Evolutionary conservation across 2,888 invertebrate species (phyloP).

Genomic region (Sesamia inferens): DNA sequence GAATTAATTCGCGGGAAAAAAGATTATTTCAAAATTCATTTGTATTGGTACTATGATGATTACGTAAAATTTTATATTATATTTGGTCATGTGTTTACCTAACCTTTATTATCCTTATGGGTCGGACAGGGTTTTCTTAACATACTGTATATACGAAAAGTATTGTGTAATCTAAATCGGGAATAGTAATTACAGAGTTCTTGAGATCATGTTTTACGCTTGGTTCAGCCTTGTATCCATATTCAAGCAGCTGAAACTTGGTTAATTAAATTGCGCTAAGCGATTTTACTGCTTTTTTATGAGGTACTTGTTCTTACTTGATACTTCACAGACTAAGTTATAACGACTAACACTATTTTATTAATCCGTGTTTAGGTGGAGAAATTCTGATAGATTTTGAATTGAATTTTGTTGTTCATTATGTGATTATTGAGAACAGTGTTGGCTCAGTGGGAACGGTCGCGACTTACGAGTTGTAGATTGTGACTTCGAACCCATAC

Average conservation of each 20-base stretch:
- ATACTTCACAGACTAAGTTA: conserved; percentile 9
- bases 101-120: too few relatives aligned
- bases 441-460: too few relatives aligned
- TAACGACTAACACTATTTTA: conserved; percentile 2
- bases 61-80: too few relatives aligned
- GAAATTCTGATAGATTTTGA: background rate
- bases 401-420: background rate
- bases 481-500: too few relatives aligned
- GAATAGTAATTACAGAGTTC: conserved; percentile 14
- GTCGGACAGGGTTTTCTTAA: too few relatives aligned
- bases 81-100: too few relatives aligned
- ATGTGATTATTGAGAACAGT: background rate
- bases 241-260: conserved; percentile 31
- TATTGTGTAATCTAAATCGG: conserved; percentile 21
- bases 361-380: conserved; percentile 1
- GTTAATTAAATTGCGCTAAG: conserved; percentile 46
- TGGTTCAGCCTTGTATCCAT: conserved; percentile 25
- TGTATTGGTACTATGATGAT: too few relatives aligned
- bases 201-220: conserved; percentile 27
- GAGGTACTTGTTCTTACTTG: conserved; percentile 34
- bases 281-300: conserved; percentile 49
- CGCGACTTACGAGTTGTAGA: too few relatives aligned
- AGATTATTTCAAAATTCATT: too few relatives aligned
- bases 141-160: too few relatives aligned
- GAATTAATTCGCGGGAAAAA: too few relatives aligned